These are phyloP conservation scores for Elysia crispata DNA, from an alignment of 2,888 invertebrate genomes.

Conservation along the genomic window DNA sequence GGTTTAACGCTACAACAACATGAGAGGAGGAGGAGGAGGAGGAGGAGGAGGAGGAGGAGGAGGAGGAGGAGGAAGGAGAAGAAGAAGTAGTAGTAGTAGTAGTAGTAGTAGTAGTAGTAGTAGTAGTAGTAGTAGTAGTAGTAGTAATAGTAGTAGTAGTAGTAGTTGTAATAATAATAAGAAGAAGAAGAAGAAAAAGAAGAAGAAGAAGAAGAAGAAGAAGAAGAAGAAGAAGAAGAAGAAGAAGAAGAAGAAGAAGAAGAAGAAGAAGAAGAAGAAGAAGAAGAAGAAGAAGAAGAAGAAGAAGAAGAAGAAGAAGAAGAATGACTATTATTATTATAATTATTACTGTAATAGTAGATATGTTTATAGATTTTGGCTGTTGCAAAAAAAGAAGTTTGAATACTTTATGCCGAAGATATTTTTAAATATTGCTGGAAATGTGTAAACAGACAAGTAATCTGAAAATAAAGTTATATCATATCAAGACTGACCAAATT, in stretches of 20 bases:
- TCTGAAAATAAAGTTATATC: too few species aligned
- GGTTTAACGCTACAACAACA: background rate
- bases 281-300: slow-evolving; percentile 6
- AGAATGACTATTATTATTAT: background rate
- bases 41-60: background rate
- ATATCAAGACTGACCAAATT: too few species aligned
- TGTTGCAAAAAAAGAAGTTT: background rate
- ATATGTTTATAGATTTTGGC: background rate
- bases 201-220: slow-evolving; percentile 17
- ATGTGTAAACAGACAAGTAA: too few species aligned
- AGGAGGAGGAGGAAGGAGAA: background rate
- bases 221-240: slow-evolving; percentile 29
- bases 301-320: background rate
- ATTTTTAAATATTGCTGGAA: too few species aligned
- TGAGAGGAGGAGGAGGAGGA: background rate
- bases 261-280: too few species aligned
- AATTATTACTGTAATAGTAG: slow-evolving; percentile 5
- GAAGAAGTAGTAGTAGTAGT: background rate
- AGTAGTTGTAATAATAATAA: too few species aligned
- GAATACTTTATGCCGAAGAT: too few species aligned
- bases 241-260: slow-evolving; percentile 25
- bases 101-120: background rate
- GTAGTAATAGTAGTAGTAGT: background rate
- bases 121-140: background rate
- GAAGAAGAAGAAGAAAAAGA: too few species aligned